Percentiles rank a stretch among this genome's conserved stretches.
These are phyloP conservation scores for Streptopelia turtur DNA, from an alignment of 2,797 vertebrate species.

Conservation along the genomic window DNA sequence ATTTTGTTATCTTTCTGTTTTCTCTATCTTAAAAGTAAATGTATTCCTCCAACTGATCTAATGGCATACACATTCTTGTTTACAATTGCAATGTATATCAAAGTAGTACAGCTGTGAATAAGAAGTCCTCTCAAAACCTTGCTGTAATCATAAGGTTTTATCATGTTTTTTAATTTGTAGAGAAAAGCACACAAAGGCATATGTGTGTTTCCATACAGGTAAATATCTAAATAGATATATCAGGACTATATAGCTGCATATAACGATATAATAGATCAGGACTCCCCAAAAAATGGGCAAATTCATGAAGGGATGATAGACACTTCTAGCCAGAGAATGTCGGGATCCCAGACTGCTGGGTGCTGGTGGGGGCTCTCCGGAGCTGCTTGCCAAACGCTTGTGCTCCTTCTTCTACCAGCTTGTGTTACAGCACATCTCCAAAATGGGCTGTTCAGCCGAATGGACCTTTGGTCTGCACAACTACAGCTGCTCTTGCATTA, in stretches of 20 bases:
- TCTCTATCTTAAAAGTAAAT: slow-evolving; percentile 1
- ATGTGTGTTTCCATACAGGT: not conserved
- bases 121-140: not conserved
- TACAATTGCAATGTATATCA: not conserved
- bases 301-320: not conserved
- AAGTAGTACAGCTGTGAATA: slow-evolving; percentile 24
- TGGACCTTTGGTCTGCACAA: not conserved
- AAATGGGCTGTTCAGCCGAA: not conserved
- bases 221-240: not conserved
- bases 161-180: not conserved
- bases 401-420: not conserved
- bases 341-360: not conserved
- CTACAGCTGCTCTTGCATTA: not conserved
- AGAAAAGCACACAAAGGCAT: not conserved
- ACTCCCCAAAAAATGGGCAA: not conserved
- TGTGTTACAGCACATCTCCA: not conserved
- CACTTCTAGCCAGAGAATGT: not conserved
- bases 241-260: too few relatives aligned
- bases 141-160: not conserved
- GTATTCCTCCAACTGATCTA: slow-evolving; percentile 2
- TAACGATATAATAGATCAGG: not conserved
- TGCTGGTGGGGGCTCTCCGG: not conserved
- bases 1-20: not conserved
- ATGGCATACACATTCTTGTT: not conserved
- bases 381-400: not conserved